Evolutionary conservation across 2,113 vertebrate species (phyloP), one percentile per base, ranked within the genome.

Genomic region (Gulo gulo): DNA sequence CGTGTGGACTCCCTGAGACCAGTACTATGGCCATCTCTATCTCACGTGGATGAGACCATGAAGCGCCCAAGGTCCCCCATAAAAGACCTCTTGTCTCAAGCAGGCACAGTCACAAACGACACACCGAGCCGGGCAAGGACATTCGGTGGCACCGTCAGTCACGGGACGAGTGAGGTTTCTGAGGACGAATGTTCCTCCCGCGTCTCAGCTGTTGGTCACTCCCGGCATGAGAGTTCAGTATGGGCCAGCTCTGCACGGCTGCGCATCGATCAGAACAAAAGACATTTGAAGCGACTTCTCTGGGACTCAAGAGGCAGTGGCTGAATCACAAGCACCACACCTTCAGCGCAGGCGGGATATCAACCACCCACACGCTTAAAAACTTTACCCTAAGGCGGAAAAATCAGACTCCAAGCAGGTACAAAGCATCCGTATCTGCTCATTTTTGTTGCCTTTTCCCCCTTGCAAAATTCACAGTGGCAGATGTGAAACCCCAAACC

Each of bases 1-100:
- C 34, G 16, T 0, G 1, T 4, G 67, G 31, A 61, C 20, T 47
- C 39, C 0, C 14, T 7, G 21, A 8, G 80, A 23, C 4, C 0
- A 6, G 34, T 34, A 6, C 88, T 4, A 0, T 0, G 11, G 15
- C 24, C 15, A 10, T 13, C 52, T 16, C n/a, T 15, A 5, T 12
- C 12, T 71, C 92, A 65, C 71, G 9, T 73, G 36, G 42, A 69
- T 1, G 16, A 69, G 11, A 4, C 7, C 3, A n/a, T 6, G 34
- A 5, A 12, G 81, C 3, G 15, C 6, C 45, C 24, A 20, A 26
- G 74, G 59, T 31, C 52, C 36, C 20, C 3, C 0, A 3, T 0
- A 18, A 7, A 36, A 52, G 65, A 21, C 31, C 0, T 6, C 11
- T 14, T 29, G 4, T 15, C 9, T 20, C 26, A 39, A 20, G 26